Base-by-base conservation (phyloP, 2,113 vertebrate species). In the Amblyornis subalaris region DNA sequence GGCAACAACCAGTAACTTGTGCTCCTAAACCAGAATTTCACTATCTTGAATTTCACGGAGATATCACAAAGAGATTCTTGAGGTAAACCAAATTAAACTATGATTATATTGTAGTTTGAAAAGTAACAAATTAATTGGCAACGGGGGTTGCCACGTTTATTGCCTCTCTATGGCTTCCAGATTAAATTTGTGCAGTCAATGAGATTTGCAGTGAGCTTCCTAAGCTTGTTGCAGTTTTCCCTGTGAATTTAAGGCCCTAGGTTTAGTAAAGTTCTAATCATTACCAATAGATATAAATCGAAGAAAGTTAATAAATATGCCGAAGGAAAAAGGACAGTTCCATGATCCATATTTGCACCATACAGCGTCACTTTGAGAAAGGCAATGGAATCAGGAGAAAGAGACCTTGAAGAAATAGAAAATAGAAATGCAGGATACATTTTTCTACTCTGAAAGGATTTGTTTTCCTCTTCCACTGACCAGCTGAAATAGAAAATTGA, bases 11-110 rank as follows among this genome's bases (percentile, higher is more conserved):
- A n/a, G 21, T 65, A 74, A 58, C 51, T 95, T 93, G 88, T 85
- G 51, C 77, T 94, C 33, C 50, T 75, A 45, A 50, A 82, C 53
- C 24, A 92, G 72, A 75, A 70, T 85, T 79, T 74, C 55, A 76
- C 55, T 54, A 64, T 92, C 60, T 85, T 88, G 76, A 91, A 91
- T 96, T 96, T 96, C 69, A 88, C 24, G 9, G 88, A 93, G 85
- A 84, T 80, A 78, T 80, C 70, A 90, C 54, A 60, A 76, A 73
- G 33, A 65, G 7, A 66, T 94, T 82, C 18, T 70, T 93, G 74
- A 94, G 54, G 72, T 70, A 79, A 95, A 83, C 35, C 38, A 35
- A 92, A 73, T 82, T 78, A 69, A 87, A 50, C 21, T 67, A 16
- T 26, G 35, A 82, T 61, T 8, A 7, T 25, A 50, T 2, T 92